These are phyloP conservation scores for Anhinga rufa DNA, from an alignment of 2,113 vertebrate species.

Conservation along the genomic window DNA sequence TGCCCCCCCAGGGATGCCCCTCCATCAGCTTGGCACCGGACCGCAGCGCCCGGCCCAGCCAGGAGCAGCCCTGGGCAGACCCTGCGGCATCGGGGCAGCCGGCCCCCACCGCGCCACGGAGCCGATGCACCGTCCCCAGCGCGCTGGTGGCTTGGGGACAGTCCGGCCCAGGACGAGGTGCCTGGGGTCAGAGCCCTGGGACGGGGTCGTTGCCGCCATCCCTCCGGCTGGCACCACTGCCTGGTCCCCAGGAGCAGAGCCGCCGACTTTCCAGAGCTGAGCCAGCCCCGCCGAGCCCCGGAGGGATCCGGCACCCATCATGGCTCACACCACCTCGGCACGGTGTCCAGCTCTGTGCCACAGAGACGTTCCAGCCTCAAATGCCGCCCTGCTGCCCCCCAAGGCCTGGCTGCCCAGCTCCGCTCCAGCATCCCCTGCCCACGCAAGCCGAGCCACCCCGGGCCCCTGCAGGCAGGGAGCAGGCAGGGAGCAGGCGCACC, in stretches of 20 bases:
- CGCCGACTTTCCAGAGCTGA: not conserved
- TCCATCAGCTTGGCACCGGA: not conserved
- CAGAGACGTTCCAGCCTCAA: not conserved
- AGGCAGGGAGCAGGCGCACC: not conserved
- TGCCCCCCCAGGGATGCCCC: not conserved
- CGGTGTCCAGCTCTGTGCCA: not conserved
- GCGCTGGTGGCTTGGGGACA: not conserved
- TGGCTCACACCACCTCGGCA: not conserved
- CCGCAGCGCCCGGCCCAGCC: too few species aligned
- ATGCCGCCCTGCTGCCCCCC: not conserved
- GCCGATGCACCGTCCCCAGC: not conserved
- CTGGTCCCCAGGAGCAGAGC: not conserved
- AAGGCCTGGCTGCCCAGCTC: not conserved
- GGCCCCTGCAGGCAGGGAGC: not conserved
- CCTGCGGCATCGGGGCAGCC: not conserved
- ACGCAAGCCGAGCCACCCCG: accelerated
- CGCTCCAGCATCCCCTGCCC: not conserved
- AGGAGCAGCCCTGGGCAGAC: not conserved
- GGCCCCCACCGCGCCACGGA: not conserved
- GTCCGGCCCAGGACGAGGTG: not conserved
- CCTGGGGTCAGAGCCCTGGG: not conserved
- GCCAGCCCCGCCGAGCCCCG: not conserved
- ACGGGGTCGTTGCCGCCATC: not conserved
- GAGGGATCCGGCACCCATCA: not conserved
- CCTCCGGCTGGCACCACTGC: not conserved